Base-by-base conservation (phyloP, 2,113 vertebrate genomes). In the Pholis gunnellus region DNA sequence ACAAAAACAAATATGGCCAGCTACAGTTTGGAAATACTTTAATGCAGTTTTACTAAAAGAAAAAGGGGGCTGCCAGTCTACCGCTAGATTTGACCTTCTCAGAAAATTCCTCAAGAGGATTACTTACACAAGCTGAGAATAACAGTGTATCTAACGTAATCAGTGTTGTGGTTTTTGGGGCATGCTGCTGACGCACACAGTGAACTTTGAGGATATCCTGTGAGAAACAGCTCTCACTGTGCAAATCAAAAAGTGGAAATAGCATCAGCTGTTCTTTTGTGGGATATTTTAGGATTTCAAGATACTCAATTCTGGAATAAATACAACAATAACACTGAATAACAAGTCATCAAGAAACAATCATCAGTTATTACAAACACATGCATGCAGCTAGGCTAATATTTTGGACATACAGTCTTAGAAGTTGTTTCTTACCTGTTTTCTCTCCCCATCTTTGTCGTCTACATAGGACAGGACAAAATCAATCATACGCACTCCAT, bases 381-480 rank as follows among this genome's bases (percentile, higher is more conserved):
- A 50, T 38, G 29, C 18, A 13, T 48, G 11, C 13, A 82, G 52
- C 57, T 9, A 69, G 29, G 4, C 14, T 57, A 48, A 44, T 61
- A 2, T 46, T 7, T 40, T 18, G 20, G 1, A 2, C 17, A 50
- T 5, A 46, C 3, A 38, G 17, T 4, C 2, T 1, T 22, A 5
- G 6, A 60, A 17, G 11, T 59, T n/a, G 3, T 54, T 79, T 83
- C 75, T 94, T 96, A 99, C 98, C 93, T 92, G 90, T 90, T 98
- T 99, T 86, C 95, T 92, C 7, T 97, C 97, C 2, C 85, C 89
- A 9, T 98, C 97, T 90, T 97, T 97, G 42, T 99, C 97, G 0
- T 99, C 98, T 50, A 96, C 92, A 75, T 98, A 99, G 18, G 98
- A 97, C 42, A 99, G 95, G 69, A 99, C 96, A 85, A 98, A 99